These are phyloP conservation scores for Apaloderma vittatum DNA, from an alignment of 2,113 vertebrate genomes.

Conservation along the genomic window DNA sequence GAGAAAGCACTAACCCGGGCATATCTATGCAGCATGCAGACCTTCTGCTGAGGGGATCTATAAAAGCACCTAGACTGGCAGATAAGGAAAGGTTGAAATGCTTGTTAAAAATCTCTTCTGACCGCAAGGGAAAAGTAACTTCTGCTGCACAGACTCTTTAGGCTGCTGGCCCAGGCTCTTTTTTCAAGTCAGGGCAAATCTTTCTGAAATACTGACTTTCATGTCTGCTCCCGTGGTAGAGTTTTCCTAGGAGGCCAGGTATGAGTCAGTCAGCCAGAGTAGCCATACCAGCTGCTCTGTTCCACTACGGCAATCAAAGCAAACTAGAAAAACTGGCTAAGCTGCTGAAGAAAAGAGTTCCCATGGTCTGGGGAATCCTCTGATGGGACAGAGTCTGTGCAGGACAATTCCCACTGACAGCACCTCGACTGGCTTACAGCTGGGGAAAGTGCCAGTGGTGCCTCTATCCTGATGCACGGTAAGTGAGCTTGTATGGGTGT, in stretches of 20 bases:
- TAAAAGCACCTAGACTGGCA: background rate
- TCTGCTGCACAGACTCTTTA: background rate
- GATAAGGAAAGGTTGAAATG: background rate
- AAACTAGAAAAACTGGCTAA: conserved; percentile 52
- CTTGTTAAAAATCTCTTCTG: background rate
- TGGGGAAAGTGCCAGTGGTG: background rate
- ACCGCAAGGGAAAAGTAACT: background rate
- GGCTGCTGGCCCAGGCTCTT: background rate
- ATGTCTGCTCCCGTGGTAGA: background rate
- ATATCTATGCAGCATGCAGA: background rate
- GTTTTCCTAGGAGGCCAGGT: background rate
- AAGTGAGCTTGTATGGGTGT: background rate
- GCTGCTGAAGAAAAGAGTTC: background rate
- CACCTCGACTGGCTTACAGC: background rate
- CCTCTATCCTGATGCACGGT: background rate
- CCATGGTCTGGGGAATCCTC: background rate
- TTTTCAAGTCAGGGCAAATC: background rate
- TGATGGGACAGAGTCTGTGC: background rate
- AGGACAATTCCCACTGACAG: background rate
- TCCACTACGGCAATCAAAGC: background rate
- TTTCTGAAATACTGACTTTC: background rate
- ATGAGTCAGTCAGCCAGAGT: background rate
- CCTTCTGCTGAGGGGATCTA: background rate
- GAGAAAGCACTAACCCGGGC: background rate
- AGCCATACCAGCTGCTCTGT: background rate